Conservation (phyloP, 2,113 vertebrate species). For the Cacatua alba region DNA sequence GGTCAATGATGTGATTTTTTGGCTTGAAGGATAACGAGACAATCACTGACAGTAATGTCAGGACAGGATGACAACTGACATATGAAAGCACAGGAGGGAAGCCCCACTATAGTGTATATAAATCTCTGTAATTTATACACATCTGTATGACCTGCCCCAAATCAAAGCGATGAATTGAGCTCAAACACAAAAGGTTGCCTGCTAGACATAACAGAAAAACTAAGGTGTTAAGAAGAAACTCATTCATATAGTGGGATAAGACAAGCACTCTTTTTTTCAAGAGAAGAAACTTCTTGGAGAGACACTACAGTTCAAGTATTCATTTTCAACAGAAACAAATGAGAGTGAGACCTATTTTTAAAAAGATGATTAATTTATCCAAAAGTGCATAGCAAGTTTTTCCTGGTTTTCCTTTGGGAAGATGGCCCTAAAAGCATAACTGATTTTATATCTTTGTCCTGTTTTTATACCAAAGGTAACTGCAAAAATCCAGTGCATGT, state of each 20-base stretch:
- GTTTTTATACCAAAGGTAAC: background rate
- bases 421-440: background rate
- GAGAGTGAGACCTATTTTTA: background rate
- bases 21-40: background rate
- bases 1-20: background rate
- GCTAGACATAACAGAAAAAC: background rate
- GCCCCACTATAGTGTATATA: rapidly evolving
- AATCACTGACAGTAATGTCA: background rate
- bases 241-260: background rate
- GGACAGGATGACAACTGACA: background rate
- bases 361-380: background rate
- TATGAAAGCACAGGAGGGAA: background rate
- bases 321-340: background rate
- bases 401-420: background rate
- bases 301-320: background rate
- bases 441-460: background rate
- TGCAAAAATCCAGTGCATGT: background rate
- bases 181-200: background rate
- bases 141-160: background rate
- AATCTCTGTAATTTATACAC: background rate
- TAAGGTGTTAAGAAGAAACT: background rate
- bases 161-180: background rate
- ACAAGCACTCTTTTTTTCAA: background rate
- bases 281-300: background rate
- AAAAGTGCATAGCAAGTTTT: background rate